These are phyloP conservation scores for Fragum whitleyi DNA, from an alignment of 2,888 invertebrate species.

Conservation along the genomic window DNA sequence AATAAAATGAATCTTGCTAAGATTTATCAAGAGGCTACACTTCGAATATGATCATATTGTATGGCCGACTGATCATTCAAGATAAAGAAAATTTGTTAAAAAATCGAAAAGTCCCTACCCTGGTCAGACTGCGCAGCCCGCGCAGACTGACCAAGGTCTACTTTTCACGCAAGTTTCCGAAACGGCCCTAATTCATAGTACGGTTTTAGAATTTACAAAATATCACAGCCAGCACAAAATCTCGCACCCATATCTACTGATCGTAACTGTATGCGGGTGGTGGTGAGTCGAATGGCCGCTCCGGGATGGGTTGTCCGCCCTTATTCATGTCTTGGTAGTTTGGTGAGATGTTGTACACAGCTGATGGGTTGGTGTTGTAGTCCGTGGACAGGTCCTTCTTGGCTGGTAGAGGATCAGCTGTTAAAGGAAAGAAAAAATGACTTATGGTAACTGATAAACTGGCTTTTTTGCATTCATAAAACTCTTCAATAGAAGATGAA, in stretches of 20 bases:
- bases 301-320: background rate
- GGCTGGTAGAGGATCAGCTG: constrained; percentile 12
- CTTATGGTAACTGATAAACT: background rate
- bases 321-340: background rate
- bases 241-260: background rate
- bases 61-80: no score
- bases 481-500: background rate
- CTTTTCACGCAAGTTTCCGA: no score
- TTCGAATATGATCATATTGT: no score
- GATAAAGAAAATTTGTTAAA: no score
- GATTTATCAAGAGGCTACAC: no score
- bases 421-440: background rate
- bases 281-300: background rate
- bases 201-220: background rate
- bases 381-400: background rate
- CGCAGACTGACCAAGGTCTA: no score
- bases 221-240: background rate
- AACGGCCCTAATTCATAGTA: no score
- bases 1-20: no score
- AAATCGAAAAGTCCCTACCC: no score
- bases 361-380: background rate
- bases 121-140: no score
- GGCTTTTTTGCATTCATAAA: background rate
- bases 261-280: constrained; percentile 2
- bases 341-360: background rate